phyloP scores from a whole-genome alignment of 2,113 vertebrate species.

The Steatornis caripensis region DNA sequence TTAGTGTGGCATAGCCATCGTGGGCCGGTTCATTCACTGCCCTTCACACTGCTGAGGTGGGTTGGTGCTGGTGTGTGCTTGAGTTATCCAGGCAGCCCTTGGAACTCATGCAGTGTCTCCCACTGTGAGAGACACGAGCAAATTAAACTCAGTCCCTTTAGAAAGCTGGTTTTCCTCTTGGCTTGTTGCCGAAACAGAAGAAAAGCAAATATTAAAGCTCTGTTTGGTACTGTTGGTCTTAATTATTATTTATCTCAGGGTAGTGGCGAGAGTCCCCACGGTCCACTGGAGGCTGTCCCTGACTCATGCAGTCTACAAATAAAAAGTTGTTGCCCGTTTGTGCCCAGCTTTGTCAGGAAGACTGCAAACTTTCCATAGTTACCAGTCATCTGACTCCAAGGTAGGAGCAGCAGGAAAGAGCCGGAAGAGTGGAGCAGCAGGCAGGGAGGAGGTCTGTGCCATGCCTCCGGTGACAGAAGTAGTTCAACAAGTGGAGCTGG shows the following conservation, averaged over 20 bases:
- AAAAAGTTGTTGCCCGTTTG: not conserved
- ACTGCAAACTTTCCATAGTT: not conserved
- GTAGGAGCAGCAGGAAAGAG: not conserved
- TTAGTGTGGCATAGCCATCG: accelerated
- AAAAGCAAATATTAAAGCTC: not conserved
- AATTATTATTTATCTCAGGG: not conserved
- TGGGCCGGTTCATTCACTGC: not conserved
- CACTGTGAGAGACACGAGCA: not conserved
- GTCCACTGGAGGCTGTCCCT: not conserved
- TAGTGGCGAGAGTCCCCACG: accelerated
- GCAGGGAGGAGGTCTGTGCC: not conserved
- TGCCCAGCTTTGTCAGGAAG: not conserved
- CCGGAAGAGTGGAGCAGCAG: not conserved
- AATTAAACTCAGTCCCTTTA: not conserved
- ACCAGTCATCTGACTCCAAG: not conserved
- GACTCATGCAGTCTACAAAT: not conserved
- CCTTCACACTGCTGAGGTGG: not conserved
- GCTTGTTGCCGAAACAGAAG: not conserved
- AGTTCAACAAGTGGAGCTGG: not conserved
- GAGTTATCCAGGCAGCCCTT: not conserved
- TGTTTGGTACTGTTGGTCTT: not conserved
- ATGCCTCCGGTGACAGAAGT: not conserved
- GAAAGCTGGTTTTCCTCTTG: not conserved
- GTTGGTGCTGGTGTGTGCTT: not conserved
- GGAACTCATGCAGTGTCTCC: not conserved